Conservation (phyloP, 30 jellyfish, hydroid and myxozoan species). For the Haliclystus octoradiatus region DNA sequence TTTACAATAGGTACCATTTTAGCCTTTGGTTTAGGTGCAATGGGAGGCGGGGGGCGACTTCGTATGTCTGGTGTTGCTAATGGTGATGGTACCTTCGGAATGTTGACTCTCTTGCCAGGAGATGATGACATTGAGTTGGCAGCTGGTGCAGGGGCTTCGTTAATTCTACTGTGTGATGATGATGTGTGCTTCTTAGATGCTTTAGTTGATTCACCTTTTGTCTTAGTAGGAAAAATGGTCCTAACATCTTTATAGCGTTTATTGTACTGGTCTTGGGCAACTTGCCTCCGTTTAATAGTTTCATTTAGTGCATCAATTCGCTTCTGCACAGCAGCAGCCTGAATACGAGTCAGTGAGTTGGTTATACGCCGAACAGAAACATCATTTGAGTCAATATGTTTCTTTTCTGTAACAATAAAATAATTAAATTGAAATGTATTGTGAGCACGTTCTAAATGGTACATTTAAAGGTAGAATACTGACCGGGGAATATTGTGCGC, state of each 20-base stretch:
- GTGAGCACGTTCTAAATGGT: too few species aligned
- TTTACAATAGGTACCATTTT: neutral
- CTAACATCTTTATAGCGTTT: constrained; percentile 45
- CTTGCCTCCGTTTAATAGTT: constrained; percentile 45
- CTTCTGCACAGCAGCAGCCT: constrained; percentile 83
- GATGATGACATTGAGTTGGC: neutral
- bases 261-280: constrained; percentile 6
- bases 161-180: constrained; percentile 1
- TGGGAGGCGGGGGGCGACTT: neutral
- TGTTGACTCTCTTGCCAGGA: neutral
- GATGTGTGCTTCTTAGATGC: neutral
- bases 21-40: neutral
- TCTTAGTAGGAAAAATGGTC: constrained; percentile 35
- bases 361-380: constrained; percentile 51
- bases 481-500: too few species aligned
- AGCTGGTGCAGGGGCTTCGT: constrained; percentile 4
- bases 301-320: constrained; percentile 81
- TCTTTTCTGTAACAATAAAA: constrained; percentile 21
- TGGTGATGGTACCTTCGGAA: neutral
- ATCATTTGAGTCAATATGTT: constrained; percentile 65
- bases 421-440: too few species aligned
- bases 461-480: too few species aligned
- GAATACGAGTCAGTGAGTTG: constrained; percentile 77
- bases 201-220: constrained; percentile 5
- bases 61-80: neutral